Conservation (phyloP, 2,113 vertebrate genomes). For the Camelus dromedarius region DNA sequence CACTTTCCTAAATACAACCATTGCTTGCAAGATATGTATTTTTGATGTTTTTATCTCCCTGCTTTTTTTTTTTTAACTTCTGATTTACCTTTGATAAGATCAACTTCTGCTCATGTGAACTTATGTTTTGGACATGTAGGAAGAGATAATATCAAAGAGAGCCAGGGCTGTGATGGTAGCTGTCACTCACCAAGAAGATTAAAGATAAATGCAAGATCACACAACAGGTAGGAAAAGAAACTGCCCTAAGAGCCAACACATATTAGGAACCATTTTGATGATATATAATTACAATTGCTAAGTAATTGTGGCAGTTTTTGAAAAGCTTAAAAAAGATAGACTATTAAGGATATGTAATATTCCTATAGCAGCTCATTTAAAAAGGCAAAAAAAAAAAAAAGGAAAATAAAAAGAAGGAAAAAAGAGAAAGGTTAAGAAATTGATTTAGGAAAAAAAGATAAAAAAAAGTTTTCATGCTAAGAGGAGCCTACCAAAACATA, state of each 20-base stretch:
- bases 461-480: constrained; percentile 58
- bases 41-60: constrained; percentile 41
- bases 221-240: constrained; percentile 82
- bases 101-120: constrained; percentile 84
- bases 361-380: constrained; percentile 39
- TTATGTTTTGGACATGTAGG: constrained; percentile 79
- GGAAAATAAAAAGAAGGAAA: constrained; percentile 52
- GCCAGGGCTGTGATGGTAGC: constrained; percentile 75
- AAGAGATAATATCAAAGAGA: constrained; percentile 85
- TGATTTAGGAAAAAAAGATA: constrained; percentile 53
- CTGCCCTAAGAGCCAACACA: constrained; percentile 50
- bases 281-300: constrained; percentile 46
- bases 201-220: constrained; percentile 79
- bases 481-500: constrained; percentile 32
- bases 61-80: constrained; percentile 67
- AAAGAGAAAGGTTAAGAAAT: constrained; percentile 33
- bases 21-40: constrained; percentile 71
- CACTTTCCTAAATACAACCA: constrained; percentile 71
- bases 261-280: constrained; percentile 60
- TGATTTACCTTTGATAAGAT: constrained; percentile 85
- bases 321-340: constrained; percentile 57
- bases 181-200: constrained; percentile 85
- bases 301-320: constrained; percentile 52
- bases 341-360: constrained; percentile 47
- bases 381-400: constrained; percentile 51